These are phyloP conservation scores for Cyclina sinensis DNA, from an alignment of 1,140 invertebrate species.

Conservation along the genomic window DNA sequence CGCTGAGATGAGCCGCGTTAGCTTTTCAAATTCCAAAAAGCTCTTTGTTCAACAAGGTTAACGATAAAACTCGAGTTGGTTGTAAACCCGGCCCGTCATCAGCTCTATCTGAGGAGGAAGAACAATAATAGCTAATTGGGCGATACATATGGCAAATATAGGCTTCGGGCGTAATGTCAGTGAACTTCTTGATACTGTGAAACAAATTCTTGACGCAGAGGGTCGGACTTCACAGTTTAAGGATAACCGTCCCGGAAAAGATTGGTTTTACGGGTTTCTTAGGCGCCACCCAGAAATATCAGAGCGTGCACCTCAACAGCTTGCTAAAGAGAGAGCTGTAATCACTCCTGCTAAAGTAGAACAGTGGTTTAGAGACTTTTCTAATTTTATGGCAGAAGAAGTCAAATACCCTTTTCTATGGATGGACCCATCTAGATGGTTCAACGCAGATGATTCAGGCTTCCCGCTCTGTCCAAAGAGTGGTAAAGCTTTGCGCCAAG, in stretches of 20 bases:
- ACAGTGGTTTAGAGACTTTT: too few relatives aligned
- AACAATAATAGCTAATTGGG: conserved; percentile 47
- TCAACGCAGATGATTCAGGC: too few relatives aligned
- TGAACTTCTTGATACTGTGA: conserved; percentile 48
- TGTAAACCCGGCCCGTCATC: conserved; percentile 30
- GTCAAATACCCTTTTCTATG: too few relatives aligned
- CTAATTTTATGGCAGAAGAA: too few relatives aligned
- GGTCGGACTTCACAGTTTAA: conserved; percentile 31
- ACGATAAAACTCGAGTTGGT: background rate
- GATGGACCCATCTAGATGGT: too few relatives aligned
- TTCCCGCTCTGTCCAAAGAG: too few relatives aligned
- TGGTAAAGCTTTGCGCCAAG: conserved; percentile 22
- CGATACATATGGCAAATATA: conserved; percentile 38
- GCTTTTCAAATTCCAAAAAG: conserved; percentile 9
- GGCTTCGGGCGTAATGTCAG: conserved; percentile 49
- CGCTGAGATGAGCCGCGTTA: background rate
- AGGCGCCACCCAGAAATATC: too few relatives aligned
- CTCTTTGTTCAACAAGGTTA: background rate
- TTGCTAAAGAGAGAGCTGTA: too few relatives aligned
- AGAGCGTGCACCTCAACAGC: too few relatives aligned
- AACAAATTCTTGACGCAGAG: conserved; percentile 53
- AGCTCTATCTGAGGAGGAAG: conserved; percentile 31
- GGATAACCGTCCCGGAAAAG: conserved; percentile 58
- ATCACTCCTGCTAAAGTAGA: too few relatives aligned
- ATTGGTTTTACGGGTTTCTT: conserved; percentile 46